Conservation (phyloP, 2,113 vertebrate species). For the Heliornis fulica region DNA sequence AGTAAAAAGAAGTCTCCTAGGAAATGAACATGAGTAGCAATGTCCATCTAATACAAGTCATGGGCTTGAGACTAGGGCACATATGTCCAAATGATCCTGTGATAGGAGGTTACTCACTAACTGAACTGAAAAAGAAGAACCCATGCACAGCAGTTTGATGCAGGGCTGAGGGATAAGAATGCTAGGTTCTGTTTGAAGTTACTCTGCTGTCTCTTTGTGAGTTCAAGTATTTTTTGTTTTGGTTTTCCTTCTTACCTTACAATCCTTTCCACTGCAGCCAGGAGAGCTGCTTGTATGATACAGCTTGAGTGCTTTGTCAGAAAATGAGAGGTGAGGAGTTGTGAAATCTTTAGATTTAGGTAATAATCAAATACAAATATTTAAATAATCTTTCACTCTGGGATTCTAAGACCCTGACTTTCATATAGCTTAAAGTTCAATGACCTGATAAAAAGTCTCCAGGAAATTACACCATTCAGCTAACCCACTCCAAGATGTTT, state of each 20-base stretch:
- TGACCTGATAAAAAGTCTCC: not conserved
- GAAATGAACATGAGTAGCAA: not conserved
- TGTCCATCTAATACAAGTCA: not conserved
- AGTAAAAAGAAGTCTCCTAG: not conserved
- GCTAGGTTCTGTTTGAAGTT: not conserved
- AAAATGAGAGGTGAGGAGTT: not conserved
- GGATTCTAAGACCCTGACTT: not conserved
- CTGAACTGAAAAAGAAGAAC: not conserved
- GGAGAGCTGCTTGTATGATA: not conserved
- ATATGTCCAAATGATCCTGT: not conserved
- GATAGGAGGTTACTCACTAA: not conserved
- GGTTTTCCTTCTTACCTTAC: rapidly evolving
- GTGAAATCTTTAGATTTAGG: not conserved
- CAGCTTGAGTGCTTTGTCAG: not conserved
- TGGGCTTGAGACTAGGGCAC: rapidly evolving
- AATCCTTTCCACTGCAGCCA: rapidly evolving
- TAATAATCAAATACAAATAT: not conserved
- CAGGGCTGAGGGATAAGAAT: not conserved
- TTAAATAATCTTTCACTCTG: not conserved
- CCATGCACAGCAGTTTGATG: not conserved
- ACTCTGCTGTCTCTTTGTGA: not conserved
- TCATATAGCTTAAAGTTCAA: not conserved
- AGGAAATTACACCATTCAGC: not conserved
- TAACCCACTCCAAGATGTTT: not conserved
- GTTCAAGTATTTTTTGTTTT: not conserved